phyloP scores from a whole-genome alignment of 37 sponge, comb jelly and placozoan genomes.

The Ephydatia muelleri region DNA sequence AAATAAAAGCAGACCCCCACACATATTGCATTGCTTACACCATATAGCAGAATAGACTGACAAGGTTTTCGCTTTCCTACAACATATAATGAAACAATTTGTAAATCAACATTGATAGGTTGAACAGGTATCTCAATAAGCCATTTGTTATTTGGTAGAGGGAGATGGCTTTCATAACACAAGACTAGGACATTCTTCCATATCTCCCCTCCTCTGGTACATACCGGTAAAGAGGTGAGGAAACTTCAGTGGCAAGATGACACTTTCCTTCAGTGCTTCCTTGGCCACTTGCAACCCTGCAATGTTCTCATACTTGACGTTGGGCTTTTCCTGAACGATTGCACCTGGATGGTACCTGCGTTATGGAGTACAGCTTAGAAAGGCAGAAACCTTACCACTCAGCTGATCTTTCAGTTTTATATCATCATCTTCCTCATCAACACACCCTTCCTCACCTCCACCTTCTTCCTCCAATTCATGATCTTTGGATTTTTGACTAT shows the following conservation, averaged over 20 bases:
- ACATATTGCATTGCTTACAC: constrained; percentile 60
- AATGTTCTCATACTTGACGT: constrained; percentile 95
- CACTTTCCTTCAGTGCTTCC: constrained; percentile 98
- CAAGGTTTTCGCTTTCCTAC: constrained; percentile 97
- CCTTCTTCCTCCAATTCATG: constrained; percentile 41
- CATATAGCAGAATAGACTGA: constrained; percentile 96
- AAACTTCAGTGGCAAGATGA: constrained; percentile 96
- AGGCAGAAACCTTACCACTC: constrained; percentile 23
- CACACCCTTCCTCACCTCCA: constrained; percentile 41
- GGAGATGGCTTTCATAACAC: no score
- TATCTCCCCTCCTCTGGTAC: no score
- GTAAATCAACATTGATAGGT: no score
- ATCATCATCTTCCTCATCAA: constrained; percentile 78
- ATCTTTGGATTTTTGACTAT: not conserved
- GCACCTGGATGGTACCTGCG: constrained; percentile 66
- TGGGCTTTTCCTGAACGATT: constrained; percentile 97
- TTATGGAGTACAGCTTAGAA: not conserved
- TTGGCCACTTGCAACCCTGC: constrained; percentile 94
- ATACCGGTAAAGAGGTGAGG: constrained; percentile 92
- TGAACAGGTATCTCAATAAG: no score
- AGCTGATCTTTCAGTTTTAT: constrained; percentile 75
- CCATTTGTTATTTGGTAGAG: no score
- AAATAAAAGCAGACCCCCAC: not conserved
- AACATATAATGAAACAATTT: no score
- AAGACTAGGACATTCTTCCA: no score